Evolutionary conservation across 2,888 invertebrate genomes (phyloP).

Genomic region (Helleia helle): DNA sequence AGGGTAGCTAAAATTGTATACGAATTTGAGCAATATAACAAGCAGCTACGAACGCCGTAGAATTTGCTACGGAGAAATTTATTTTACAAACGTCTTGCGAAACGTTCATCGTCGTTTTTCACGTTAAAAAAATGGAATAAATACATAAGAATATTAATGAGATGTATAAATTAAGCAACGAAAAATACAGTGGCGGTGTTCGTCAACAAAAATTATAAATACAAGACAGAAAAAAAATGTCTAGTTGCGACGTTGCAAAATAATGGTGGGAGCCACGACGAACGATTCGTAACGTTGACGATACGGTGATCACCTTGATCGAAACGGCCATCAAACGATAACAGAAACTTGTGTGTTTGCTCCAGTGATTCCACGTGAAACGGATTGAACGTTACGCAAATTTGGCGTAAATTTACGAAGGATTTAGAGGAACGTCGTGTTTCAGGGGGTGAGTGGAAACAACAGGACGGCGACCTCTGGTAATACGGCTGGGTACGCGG

Average conservation of each 20-base stretch:
- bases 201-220: neutral
- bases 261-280: slow-evolving; percentile 32
- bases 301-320: slow-evolving; percentile 37
- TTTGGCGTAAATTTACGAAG: slow-evolving; percentile 8
- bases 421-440: slow-evolving; percentile 44
- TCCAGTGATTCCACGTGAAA: slow-evolving; percentile 15
- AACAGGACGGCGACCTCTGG: slow-evolving; percentile 80
- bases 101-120: slow-evolving; percentile 4
- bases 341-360: slow-evolving; percentile 30
- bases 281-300: slow-evolving; percentile 58
- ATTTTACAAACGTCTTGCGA: slow-evolving; percentile 10
- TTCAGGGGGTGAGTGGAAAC: slow-evolving; percentile 79
- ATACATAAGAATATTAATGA: neutral
- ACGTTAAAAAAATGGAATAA: neutral
- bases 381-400: slow-evolving; percentile 11
- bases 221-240: slow-evolving; percentile 6
- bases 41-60: slow-evolving; percentile 5
- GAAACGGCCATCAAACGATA: slow-evolving; percentile 48
- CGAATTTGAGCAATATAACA: neutral
- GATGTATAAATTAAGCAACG: neutral
- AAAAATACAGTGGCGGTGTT: neutral
- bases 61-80: slow-evolving; percentile 1
- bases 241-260: slow-evolving; percentile 18
- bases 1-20: slow-evolving; percentile 2
- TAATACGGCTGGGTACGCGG: slow-evolving; percentile 76